Evolutionary conservation across 53 echinoderm and acorn worm genomes (phyloP), one percentile per base, ranked within the genome.

Genomic region (Henricia sp.): DNA sequence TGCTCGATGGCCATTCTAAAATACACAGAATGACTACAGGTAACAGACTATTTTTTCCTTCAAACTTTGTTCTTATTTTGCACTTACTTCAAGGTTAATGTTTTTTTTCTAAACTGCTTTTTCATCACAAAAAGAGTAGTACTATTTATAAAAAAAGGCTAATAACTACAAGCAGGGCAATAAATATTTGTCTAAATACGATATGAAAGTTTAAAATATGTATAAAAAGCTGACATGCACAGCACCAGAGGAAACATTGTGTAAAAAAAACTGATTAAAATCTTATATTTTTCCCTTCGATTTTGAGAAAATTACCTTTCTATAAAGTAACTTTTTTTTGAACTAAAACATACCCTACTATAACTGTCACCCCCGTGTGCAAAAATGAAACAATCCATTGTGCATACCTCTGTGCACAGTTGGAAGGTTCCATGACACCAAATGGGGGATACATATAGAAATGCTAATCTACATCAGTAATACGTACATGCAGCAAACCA

Each of bases 401-500:
- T 73, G 21, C 42, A 11, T 38, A 56, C 28, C 50, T 10, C 13
- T 4, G 11, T 23, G 35, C 17, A 30, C 26, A 60, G 46, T 20
- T 60, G 46, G 77, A 33, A 59, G 43, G 25, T 30, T 43, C 80
- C 64, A 80, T 80, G 29, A 29, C 63, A 80, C 64, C 26, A 64
- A 80, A 3, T 11, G 80, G 77, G 77, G 64, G 42, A 43, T 12
- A 42, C 19, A 38, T 10, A 14, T 13, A 27, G 13, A 37, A n/a
- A 41, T 59, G 64, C 80, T 80, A 80, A 35, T 63, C 80, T 80
- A 64, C 8, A 64, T 25, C 35, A 50, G 23, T 53, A 73, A 64
- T 46, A 64, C 30, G 59, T 80, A 80, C 80, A 80, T 80, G 80
- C 80, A 80, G 80, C 80, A 80, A 80, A 50, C 20, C 73, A 62